phyloP scores from a whole-genome alignment of 2,113 vertebrate species.

The Silurus asotus region DNA sequence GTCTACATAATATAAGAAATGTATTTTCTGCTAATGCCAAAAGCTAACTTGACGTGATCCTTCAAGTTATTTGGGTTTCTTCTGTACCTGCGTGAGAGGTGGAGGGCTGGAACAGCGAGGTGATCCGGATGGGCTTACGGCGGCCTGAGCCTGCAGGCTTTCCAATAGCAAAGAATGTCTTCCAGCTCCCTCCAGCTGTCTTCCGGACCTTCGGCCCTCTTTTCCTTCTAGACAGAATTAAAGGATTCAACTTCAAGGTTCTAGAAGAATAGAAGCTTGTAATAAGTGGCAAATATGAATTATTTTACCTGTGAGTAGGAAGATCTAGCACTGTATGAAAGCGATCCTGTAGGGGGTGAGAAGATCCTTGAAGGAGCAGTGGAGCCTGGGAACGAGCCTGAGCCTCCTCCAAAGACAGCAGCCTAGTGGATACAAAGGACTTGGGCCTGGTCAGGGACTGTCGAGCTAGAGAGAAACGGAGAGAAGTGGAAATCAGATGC shows the following conservation, averaged over 20 bases:
- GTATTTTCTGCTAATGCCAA: neutral
- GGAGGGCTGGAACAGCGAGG: slow-evolving; percentile 63
- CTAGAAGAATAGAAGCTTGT: neutral
- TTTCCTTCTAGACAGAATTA: slow-evolving; percentile 62
- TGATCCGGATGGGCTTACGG: slow-evolving; percentile 68
- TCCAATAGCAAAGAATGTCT: slow-evolving; percentile 79
- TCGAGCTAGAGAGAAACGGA: slow-evolving; percentile 62
- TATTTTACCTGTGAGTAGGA: slow-evolving; percentile 59
- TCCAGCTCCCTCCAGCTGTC: slow-evolving; percentile 76
- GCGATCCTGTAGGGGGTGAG: slow-evolving; percentile 55
- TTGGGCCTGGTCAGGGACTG: slow-evolving; percentile 77
- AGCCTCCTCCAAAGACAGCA: slow-evolving; percentile 79
- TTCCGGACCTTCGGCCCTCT: slow-evolving; percentile 69
- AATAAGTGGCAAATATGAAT: neutral
- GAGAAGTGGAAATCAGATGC: slow-evolving; percentile 38
- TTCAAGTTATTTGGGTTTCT: neutral
- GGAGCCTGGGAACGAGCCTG: slow-evolving; percentile 78
- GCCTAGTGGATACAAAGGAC: slow-evolving; percentile 76
- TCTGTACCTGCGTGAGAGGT: slow-evolving; percentile 60
- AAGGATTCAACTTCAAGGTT: neutral
- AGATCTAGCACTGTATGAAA: slow-evolving; percentile 62
- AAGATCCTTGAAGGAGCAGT: slow-evolving; percentile 57
- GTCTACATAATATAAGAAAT: neutral
- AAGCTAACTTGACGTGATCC: neutral
- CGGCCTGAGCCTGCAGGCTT: slow-evolving; percentile 67